Conservation (phyloP, 2,113 vertebrate species). For the Dasypus novemcinctus region DNA sequence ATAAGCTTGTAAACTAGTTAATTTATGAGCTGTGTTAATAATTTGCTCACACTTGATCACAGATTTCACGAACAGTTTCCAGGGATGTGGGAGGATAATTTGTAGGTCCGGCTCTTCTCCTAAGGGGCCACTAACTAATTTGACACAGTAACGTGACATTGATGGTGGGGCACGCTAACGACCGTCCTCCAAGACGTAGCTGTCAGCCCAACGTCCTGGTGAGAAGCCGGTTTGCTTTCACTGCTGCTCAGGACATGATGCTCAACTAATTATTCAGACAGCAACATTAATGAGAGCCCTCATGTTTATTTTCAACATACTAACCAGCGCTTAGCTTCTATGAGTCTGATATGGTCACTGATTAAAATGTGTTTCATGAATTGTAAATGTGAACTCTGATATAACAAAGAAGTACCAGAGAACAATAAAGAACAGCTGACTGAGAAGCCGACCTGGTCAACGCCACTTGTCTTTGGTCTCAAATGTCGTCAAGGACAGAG, state of each 20-base stretch:
- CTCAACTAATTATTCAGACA: conserved; percentile 85
- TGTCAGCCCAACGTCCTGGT: conserved; percentile 81
- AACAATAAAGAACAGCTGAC: conserved; percentile 6
- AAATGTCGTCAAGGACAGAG: neutral
- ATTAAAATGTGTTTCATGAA: conserved; percentile 85
- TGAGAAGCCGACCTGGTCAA: neutral
- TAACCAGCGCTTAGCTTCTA: conserved; percentile 78
- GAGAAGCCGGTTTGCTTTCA: conserved; percentile 75
- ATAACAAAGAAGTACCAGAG: conserved; percentile 48
- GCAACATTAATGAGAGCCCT: conserved; percentile 82
- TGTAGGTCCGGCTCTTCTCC: conserved; percentile 80
- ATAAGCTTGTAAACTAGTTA: conserved; percentile 83
- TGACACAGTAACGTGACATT: conserved; percentile 81
- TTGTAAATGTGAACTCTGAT: conserved; percentile 77
- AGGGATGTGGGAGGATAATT: conserved; percentile 81
- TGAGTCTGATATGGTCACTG: conserved; percentile 83
- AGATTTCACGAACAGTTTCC: conserved; percentile 80
- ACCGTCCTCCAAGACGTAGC: conserved; percentile 74
- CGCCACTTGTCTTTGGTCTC: neutral
- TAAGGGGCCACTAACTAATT: conserved; percentile 84
- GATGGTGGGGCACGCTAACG: conserved; percentile 83
- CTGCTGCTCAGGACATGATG: conserved; percentile 67
- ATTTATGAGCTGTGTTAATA: conserved; percentile 84
- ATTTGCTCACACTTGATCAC: conserved; percentile 83
- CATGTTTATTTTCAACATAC: conserved; percentile 79